A percentile compares a stretch with the other conserved stretches of the same genome.
Conservation (phyloP, 2,888 invertebrate species). For the Metallyticus violacea region DNA sequence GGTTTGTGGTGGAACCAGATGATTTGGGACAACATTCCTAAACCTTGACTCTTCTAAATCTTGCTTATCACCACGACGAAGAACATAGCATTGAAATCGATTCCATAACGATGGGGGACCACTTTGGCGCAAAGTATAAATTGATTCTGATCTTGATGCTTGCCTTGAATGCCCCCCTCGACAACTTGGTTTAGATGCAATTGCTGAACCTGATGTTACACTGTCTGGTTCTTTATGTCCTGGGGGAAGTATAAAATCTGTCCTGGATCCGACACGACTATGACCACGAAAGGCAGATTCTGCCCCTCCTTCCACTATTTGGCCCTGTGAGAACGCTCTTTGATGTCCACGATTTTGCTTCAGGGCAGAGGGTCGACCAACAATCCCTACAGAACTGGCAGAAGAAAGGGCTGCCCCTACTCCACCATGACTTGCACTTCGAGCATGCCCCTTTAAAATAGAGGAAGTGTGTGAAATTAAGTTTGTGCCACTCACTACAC, state of each 20-base stretch:
- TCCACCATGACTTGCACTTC: constrained; percentile 85
- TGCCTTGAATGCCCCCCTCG: constrained; percentile 67
- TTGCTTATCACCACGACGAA: constrained; percentile 52
- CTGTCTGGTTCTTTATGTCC: constrained; percentile 69
- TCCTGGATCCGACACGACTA: constrained; percentile 79
- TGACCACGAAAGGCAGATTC: constrained; percentile 57
- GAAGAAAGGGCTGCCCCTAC: constrained; percentile 50
- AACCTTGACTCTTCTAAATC: constrained; percentile 66
- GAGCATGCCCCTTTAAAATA: constrained; percentile 56
- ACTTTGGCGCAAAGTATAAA: constrained; percentile 79
- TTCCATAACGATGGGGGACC: constrained; percentile 67
- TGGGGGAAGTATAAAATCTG: constrained; percentile 85
- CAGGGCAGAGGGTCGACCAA: constrained; percentile 65
- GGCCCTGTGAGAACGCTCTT: constrained; percentile 83
- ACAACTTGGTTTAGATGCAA: constrained; percentile 54
- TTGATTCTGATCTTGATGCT: constrained; percentile 84
- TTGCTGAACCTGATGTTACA: constrained; percentile 50
- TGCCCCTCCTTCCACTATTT: constrained; percentile 53
- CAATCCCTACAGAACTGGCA: constrained; percentile 41
- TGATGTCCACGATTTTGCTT: constrained; percentile 75
- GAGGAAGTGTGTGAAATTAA: constrained; percentile 12
- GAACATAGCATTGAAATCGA: constrained; percentile 59
- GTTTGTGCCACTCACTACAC: neutral
- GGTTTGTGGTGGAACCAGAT: constrained; percentile 77
- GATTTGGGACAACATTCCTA: constrained; percentile 78